Conservation (phyloP, 2,113 vertebrate genomes). For the Morone chrysops region DNA sequence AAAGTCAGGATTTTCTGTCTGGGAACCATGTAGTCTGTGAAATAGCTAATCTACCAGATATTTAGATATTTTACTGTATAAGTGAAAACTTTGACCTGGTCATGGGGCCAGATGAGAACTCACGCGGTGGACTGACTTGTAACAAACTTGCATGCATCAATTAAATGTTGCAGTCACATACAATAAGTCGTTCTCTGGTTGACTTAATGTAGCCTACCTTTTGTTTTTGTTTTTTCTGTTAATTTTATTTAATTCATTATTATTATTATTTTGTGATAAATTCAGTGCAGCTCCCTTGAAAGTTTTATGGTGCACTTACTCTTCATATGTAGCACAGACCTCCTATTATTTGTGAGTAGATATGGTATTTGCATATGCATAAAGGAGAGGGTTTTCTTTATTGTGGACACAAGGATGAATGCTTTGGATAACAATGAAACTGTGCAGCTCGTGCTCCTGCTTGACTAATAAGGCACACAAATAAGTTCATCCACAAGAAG, state of each 20-base stretch:
- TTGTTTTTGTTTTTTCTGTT: background rate
- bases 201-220: background rate
- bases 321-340: too few relatives aligned
- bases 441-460: background rate
- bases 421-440: background rate
- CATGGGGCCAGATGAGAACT: background rate
- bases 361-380: too few relatives aligned
- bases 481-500: background rate
- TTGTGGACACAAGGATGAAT: too few relatives aligned
- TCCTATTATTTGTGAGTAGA: too few relatives aligned
- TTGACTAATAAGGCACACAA: background rate
- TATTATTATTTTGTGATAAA: background rate
- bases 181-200: background rate
- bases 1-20: too few relatives aligned
- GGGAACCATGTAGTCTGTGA: too few relatives aligned
- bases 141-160: background rate
- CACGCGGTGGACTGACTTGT: too few relatives aligned
- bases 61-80: background rate
- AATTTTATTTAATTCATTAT: background rate
- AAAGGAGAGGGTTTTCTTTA: too few relatives aligned
- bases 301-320: background rate
- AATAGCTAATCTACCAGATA: background rate
- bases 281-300: background rate
- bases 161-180: background rate
- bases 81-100: background rate